phyloP scores from a whole-genome alignment of 2,888 invertebrate genomes.

The Listrodromus nycthemerus region DNA sequence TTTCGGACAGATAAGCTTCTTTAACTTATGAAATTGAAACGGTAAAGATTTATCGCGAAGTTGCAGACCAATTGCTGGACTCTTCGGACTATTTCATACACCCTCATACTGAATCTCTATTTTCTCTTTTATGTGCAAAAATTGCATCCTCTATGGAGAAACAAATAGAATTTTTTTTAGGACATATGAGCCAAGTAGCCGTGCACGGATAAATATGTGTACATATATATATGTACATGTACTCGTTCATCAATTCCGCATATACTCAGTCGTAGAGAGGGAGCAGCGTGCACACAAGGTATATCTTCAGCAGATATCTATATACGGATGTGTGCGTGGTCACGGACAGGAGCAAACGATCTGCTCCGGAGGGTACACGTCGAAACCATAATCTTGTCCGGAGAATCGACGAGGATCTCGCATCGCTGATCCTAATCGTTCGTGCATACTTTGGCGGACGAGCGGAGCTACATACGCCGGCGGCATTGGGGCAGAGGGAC shows the following conservation, averaged over 20 bases:
- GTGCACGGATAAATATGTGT: not conserved
- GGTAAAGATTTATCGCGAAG: no score
- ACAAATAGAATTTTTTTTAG: not conserved
- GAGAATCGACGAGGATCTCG: constrained; percentile 80
- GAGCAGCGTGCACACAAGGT: not conserved
- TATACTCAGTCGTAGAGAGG: constrained; percentile 17
- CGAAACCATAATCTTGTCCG: constrained; percentile 80
- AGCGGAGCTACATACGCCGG: constrained; percentile 59
- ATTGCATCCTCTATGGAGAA: no score
- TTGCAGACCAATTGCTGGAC: no score
- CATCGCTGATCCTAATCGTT: constrained; percentile 82
- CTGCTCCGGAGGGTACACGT: constrained; percentile 73
- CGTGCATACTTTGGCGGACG: constrained; percentile 80
- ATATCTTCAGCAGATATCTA: constrained; percentile 25
- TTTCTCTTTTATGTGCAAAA: no score
- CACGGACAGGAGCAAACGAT: constrained; percentile 56
- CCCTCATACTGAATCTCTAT: no score
- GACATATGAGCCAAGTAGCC: not conserved
- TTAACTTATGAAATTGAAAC: no score
- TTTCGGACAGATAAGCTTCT: no score
- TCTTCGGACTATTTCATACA: no score
- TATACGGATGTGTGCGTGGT: constrained; percentile 4
- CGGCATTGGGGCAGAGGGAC: constrained; percentile 48
- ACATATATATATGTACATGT: not conserved
- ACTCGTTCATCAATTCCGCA: not conserved